A percentile compares a stretch with the other conserved stretches of the same genome.
These are phyloP conservation scores for Maconellicoccus hirsutus DNA, from an alignment of 1,140 invertebrate species.

Conservation along the genomic window DNA sequence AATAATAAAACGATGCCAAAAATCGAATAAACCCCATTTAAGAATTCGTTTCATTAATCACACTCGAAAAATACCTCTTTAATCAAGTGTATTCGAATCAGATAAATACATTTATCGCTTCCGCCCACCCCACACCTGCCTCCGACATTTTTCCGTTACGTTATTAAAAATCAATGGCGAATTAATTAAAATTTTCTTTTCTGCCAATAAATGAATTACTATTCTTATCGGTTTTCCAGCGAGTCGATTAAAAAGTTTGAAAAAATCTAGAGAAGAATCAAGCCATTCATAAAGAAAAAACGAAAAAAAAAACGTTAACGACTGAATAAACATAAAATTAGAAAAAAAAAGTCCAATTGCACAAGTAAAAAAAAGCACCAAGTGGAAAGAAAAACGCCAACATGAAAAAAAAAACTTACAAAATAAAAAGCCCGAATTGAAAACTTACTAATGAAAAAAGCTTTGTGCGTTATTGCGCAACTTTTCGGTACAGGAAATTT, in stretches of 20 bases:
- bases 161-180: background rate
- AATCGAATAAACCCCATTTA: too few relatives aligned
- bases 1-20: too few relatives aligned
- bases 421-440: background rate
- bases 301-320: background rate
- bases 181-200: background rate
- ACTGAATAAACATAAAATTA: slow-evolving; percentile 5
- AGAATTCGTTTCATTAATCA: too few relatives aligned
- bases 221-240: background rate
- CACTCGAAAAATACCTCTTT: too few relatives aligned
- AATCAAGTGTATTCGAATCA: too few relatives aligned
- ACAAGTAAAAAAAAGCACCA: background rate
- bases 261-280: background rate
- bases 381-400: background rate
- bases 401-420: background rate
- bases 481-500: background rate
- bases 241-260: slow-evolving; percentile 9
- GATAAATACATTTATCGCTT: too few relatives aligned
- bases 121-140: too few relatives aligned
- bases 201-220: background rate
- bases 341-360: background rate
- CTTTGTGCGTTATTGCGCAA: background rate
- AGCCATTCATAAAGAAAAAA: background rate
- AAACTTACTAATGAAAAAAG: slow-evolving; percentile 5
- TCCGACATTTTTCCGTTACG: background rate